Evolutionary conservation across 2,888 invertebrate species (phyloP), one percentile per base, ranked within the genome.

Genomic region (Metalampra italica): DNA sequence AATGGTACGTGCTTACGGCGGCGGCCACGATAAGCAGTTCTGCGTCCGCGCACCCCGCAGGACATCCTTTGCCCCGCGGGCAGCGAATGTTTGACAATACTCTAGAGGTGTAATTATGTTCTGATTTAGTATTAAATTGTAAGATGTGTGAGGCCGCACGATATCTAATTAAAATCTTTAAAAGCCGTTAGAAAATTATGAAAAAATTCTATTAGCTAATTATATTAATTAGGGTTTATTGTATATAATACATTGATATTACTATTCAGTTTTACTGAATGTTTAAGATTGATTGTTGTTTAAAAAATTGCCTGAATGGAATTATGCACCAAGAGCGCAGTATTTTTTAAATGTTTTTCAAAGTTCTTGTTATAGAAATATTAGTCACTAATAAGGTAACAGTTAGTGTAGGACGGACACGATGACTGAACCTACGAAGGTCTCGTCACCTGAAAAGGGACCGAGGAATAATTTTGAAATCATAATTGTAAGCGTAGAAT

Each of bases 121-220:
- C 78, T 81, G 75, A 68, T 67, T 59, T 85, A 82, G 77, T 80
- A 70, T 78, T 83, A 82, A 82, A 80, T 77, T 75, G 59, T 78
- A 78, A 78, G 80, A 77, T 74, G 61, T 72, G 69, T 66, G 75
- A 68, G 64, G 62, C 67, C 75, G 73, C 81, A 78, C 79, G 75
- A 75, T 63, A 66, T 64, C 67, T 66, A 65, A 64, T 63, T 30
- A 45, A 64, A 66, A 65, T 70, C 62, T 62, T 14, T 67, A 64
- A 45, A 68, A 68, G 64, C 63, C 66, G 60, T 66, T 68, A 68
- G 61, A 59, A 68, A 70, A 58, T 64, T 68, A 64, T 56, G 59
- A 60, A 70, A 66, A 68, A 66, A 57, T 66, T 62, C 61, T 71
- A 69, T 75, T 78, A 75, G 73, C 59, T 78, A 75, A 59, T 72